Percentiles rank a stretch among this genome's conserved stretches.
These are phyloP conservation scores for Nothura maculosa DNA, from an alignment of 2,797 vertebrate genomes.

Conservation along the genomic window DNA sequence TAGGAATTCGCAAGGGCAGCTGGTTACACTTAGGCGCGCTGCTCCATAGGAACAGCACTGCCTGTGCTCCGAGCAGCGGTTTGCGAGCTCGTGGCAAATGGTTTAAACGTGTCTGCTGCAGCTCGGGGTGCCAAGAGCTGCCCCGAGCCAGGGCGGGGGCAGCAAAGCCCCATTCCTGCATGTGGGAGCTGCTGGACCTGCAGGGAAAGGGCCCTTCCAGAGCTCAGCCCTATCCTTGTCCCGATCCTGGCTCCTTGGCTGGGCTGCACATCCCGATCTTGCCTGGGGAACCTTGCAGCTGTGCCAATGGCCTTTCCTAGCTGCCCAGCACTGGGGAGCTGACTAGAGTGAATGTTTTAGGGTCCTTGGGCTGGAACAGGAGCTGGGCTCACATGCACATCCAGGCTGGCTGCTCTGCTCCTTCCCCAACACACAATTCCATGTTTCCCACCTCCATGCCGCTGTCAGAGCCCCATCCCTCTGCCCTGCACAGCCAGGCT, in stretches of 20 bases:
- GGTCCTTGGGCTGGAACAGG: background rate
- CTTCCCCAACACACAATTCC: conserved; percentile 24
- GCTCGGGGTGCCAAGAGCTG: background rate
- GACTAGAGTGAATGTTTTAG: accelerated
- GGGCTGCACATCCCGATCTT: too few relatives aligned
- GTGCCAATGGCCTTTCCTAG: background rate
- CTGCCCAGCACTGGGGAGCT: background rate
- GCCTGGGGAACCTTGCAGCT: background rate
- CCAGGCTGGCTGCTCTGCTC: conserved; percentile 7
- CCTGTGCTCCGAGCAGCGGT: background rate
- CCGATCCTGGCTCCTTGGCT: too few relatives aligned
- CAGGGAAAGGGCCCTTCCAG: background rate
- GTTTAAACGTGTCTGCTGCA: accelerated
- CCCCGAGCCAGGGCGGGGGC: accelerated
- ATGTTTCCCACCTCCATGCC: conserved; percentile 46
- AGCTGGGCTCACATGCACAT: background rate
- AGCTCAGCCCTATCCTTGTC: too few relatives aligned
- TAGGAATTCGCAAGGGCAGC: conserved; percentile 64
- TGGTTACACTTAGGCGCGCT: conserved; percentile 39
- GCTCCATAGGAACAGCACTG: background rate
- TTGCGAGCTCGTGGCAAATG: background rate
- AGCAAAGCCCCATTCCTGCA: background rate
- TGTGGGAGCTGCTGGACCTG: too few relatives aligned
- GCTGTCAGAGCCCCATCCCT: conserved; percentile 22
- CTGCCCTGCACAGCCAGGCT: conserved; percentile 40